Evolutionary conservation across 2,797 vertebrate species (phyloP).

Genomic region (Crenichthys baileyi): DNA sequence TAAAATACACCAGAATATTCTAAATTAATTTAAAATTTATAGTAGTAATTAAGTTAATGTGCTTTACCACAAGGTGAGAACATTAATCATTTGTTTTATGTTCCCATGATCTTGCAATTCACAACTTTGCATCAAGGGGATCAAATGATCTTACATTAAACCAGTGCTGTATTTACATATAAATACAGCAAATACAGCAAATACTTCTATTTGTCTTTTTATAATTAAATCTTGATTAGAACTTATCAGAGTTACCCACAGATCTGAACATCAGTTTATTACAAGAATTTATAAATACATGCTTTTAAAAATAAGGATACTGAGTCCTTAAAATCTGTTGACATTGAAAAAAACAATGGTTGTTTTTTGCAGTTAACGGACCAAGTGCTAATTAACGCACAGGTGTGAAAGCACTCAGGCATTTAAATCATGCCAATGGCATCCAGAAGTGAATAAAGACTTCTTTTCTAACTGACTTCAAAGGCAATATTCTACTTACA

Average conservation of each 20-base stretch:
- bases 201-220: too few relatives aligned
- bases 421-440: slow-evolving; percentile 34
- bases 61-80: neutral
- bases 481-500: neutral
- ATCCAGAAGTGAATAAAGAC: neutral
- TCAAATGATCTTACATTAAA: neutral
- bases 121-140: neutral
- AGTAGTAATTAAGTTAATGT: neutral
- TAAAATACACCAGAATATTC: neutral
- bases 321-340: neutral
- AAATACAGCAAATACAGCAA: neutral
- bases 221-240: neutral
- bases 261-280: neutral
- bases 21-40: neutral
- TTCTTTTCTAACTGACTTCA: neutral
- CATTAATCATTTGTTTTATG: neutral
- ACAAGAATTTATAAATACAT: neutral
- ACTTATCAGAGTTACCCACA: neutral
- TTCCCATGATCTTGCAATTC: neutral
- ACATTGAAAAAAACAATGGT: neutral
- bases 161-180: neutral
- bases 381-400: slow-evolving; percentile 58
- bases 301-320: neutral
- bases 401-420: slow-evolving; percentile 57
- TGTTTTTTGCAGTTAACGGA: slow-evolving; percentile 6